Evolutionary conservation across 2,113 vertebrate species (phyloP), one percentile per base, ranked within the genome.

Genomic region (Grammomys dolichurus): DNA sequence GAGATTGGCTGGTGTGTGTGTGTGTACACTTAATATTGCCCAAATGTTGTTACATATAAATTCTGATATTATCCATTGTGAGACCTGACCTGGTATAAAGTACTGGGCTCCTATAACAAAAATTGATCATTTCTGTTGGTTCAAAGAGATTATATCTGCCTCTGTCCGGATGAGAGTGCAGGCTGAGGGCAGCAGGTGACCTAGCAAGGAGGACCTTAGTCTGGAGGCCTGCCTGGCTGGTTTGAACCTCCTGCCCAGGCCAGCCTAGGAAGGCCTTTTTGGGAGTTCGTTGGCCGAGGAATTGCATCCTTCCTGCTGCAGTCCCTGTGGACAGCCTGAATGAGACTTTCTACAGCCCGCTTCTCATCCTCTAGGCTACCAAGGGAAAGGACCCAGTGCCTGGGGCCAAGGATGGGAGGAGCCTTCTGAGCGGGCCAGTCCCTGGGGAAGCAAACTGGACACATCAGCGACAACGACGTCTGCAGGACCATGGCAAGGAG

Each of bases 401-500:
- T 0, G 97, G 96, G 43, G 89, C 96, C 56, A 99, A 99, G 96
- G 99, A 99, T 0, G 95, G 95, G 33, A 99, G 99, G 98, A 97
- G 95, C 86, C 92, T 96, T 40, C 95, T 98, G 73, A 97, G 97
- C 5, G 98, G 98, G 51, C 93, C 98, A 43, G 96, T 87, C 16
- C 70, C 96, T 2, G 97, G 95, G 2, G 99, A 99, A 36, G 87
- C 98, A 2, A 98, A 92, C 93, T 98, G 97, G 28, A 51, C 98
- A 0, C 98, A 99, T 93, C 98, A 98, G 87, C 98, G 99, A 95
- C 99, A 99, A 97, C 99, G 98, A 96, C 99, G 99, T n/a, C 97
- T 99, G 76, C 99, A 99, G 96, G 99, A 99, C 22, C 99, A 99
- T 0, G 99, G 99, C 98, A 99, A 99, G 91, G 99, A 99, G 93